phyloP scores from a whole-genome alignment of 2,797 vertebrate species.

The Cetoscarus ocellatus region DNA sequence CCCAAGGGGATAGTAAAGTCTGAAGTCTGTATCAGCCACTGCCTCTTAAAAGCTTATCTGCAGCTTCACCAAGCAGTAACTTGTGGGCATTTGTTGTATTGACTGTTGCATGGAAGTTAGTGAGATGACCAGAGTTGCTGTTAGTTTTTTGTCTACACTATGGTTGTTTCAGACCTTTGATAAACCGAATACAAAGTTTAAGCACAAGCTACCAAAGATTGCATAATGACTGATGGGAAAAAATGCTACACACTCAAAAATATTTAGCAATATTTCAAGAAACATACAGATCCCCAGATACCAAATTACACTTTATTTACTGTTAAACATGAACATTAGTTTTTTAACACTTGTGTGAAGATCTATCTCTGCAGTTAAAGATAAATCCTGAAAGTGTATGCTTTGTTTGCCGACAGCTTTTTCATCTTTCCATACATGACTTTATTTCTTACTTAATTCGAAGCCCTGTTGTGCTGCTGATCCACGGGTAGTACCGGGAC shows the following conservation, averaged over 20 bases:
- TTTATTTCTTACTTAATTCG: slow-evolving; percentile 10
- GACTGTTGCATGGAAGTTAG: no score
- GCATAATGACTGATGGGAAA: neutral
- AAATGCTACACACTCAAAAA: neutral
- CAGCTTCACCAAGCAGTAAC: no score
- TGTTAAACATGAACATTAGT: neutral
- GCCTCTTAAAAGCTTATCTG: no score
- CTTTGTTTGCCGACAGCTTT: neutral
- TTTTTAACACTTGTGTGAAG: neutral
- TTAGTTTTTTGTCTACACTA: no score
- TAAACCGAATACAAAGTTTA: no score
- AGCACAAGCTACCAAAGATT: no score
- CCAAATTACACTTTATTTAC: slow-evolving; percentile 37
- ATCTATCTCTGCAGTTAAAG: neutral
- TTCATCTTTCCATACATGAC: neutral
- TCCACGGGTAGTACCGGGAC: slow-evolving; percentile 85
- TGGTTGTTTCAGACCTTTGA: no score
- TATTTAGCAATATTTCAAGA: neutral
- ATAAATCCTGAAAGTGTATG: neutral
- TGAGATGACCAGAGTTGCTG: no score
- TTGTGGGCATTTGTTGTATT: no score
- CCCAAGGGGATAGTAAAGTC: no score
- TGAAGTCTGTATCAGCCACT: no score
- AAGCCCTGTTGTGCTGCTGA: slow-evolving; percentile 71
- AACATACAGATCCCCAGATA: neutral